Evolutionary conservation across 2,888 invertebrate genomes (phyloP), one percentile per base, ranked within the genome.

Genomic region (Hipparchia semele): DNA sequence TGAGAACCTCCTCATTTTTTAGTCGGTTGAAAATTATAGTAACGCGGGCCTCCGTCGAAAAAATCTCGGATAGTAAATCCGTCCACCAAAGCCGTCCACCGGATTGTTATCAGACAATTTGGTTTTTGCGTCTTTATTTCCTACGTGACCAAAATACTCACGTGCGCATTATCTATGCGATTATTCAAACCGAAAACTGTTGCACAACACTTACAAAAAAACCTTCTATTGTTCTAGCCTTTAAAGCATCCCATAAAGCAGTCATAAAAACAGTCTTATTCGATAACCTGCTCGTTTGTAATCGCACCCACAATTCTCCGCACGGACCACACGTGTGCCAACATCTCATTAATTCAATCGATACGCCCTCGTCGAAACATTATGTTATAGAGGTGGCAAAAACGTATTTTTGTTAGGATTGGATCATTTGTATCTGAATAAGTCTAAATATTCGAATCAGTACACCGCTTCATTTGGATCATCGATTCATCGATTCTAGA

Each of bases 301-400:
- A 86, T 83, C 86, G 80, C 80, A 85, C 85, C 81, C 82, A 83
- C 86, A 81, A 86, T 87, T 86, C 87, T 77, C 81, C 84, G 86
- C 86, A 84, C 86, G 85, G 92, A 90, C 93, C 93, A 90, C 92
- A 92, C 92, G 89, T 87, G 89, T 82, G 87, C 88, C 88, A 88
- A 86, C 90, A 93, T 93, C 90, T 87, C 89, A 93, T 94, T 94
- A 93, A 94, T 92, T 92, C 93, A 88, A 89, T 89, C 87, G 90
- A 90, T 91, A 90, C 88, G 87, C 87, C 89, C 86, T 89, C 87
- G 87, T 86, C 86, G 83, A 88, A 90, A 88, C 90, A 89, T 91
- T 87, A 90, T 86, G 88, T 86, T 85, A 82, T 23, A 23, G 23
- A 23, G 23, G 23, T 23, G 23, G 23, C 23, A 23, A 23, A 23